Base-by-base conservation (phyloP, 2,113 vertebrate species). In the Gnathonemus longibarbis region DNA sequence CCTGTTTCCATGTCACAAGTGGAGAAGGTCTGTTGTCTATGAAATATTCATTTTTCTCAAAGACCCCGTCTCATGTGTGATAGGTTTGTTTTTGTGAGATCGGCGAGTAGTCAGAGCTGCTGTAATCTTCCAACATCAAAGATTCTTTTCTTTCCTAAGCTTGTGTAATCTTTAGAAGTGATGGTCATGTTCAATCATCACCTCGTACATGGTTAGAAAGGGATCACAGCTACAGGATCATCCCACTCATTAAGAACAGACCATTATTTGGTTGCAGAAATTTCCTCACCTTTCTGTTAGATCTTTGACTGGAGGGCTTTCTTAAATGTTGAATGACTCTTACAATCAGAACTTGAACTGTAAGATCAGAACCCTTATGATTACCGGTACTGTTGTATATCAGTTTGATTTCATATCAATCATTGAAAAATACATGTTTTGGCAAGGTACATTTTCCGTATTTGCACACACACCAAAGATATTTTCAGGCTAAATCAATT, bases 371-470 rank as follows among this genome's bases (percentile, higher is more conserved):
- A 90, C 91, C 91, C 90, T 91, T 91, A 92, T 39, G 90, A 90
- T 93, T 91, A 93, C 93, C 93, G 91, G 92, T 94, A n/a, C 94
- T 42, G 93, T 94, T 92, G 93, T 93, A 93, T 95, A 94, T 95
- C 94, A 94, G 92, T 92, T 94, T 95, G 94, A 95, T 96, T 95
- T 94, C 93, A 94, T 95, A 95, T 94, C 95, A 95, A 93, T 96
- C 95, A 95, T 96, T 96, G 95, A 96, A 95, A 95, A 94, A 93
- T 93, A 93, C 94, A 95, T 93, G 91, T 11, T 89, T 9, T 88
- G 90, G 90, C 94, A 94, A 94, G 92, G 88, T 52, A 91, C 90
- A n/a, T 48, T 48, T 84, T 83, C n/a, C 39, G 24, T 48, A 84
- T 48, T 84, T 24, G 3, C 42, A 8, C 70, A 77, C 35, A 35